phyloP scores from a whole-genome alignment of 2,797 vertebrate species.

The Anas capensis region DNA sequence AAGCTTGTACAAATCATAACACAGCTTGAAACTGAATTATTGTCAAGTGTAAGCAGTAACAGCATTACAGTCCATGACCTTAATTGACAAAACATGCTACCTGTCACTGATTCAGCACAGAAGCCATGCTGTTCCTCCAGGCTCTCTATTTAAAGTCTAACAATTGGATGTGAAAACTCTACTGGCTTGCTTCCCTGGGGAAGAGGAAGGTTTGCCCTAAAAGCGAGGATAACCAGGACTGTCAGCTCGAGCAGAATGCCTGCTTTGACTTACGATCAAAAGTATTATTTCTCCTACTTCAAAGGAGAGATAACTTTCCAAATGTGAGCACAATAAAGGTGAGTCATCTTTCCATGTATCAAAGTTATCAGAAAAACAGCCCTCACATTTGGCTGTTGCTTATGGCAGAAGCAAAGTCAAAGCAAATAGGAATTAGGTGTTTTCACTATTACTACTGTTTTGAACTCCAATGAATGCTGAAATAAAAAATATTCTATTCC shows the following conservation, averaged over 20 bases:
- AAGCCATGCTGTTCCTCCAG: background rate
- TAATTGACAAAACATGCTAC: slow-evolving; percentile 5
- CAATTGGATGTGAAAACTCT: background rate
- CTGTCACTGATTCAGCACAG: background rate
- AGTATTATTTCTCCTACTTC: background rate
- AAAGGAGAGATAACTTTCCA: background rate
- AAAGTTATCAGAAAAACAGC: background rate
- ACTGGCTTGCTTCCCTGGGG: background rate
- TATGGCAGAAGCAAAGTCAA: background rate
- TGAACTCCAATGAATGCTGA: background rate
- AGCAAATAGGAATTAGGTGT: background rate
- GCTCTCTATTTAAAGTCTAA: background rate
- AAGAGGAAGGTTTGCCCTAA: background rate
- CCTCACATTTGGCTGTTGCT: background rate
- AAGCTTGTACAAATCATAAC: background rate
- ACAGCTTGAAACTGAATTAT: slow-evolving; percentile 1
- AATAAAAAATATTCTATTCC: background rate
- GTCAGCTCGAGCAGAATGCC: background rate
- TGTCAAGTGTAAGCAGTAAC: background rate
- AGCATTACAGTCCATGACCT: background rate
- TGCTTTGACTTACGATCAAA: background rate
- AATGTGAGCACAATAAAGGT: background rate
- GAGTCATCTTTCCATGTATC: background rate
- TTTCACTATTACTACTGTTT: background rate
- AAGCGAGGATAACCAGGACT: background rate